A percentile compares a stretch with the other conserved stretches of the same genome.
phyloP scores from a whole-genome alignment of 1,140 invertebrate genomes.

The Coptotermes formosanus region DNA sequence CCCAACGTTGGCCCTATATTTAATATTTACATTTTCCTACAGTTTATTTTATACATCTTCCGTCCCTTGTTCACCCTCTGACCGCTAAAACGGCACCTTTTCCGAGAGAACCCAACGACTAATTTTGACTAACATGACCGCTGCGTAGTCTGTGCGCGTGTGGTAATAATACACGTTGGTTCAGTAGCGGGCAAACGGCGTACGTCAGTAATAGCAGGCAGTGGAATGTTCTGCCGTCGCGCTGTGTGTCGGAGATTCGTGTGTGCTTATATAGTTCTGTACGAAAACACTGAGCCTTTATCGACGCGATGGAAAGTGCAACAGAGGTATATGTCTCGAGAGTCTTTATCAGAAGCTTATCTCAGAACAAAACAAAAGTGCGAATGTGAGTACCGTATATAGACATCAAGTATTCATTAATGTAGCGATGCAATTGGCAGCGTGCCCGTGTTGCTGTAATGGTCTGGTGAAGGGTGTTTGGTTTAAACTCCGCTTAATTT shows the following conservation, averaged over 20 bases:
- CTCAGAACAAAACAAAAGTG: constrained; percentile 40
- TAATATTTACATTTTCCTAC: too few species aligned
- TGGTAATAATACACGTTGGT: too few species aligned
- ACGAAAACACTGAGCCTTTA: not conserved
- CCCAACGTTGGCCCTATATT: too few species aligned
- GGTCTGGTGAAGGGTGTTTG: not conserved
- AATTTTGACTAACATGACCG: too few species aligned
- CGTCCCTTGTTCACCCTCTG: too few species aligned
- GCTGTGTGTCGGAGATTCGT: not conserved
- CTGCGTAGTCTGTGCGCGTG: too few species aligned
- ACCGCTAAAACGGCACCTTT: too few species aligned
- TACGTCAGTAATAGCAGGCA: not conserved
- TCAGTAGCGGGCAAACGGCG: too few species aligned
- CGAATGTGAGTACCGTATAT: constrained; percentile 39
- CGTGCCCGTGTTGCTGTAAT: not conserved
- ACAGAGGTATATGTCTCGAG: not conserved
- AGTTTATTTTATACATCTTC: too few species aligned
- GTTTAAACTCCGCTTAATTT: not conserved
- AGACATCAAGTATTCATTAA: not conserved
- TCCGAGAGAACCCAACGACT: too few species aligned
- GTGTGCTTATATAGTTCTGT: not conserved
- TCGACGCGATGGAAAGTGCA: not conserved
- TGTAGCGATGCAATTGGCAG: not conserved
- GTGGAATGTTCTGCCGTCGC: not conserved
- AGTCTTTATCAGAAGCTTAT: constrained; percentile 37